Evolutionary conservation across 2,113 vertebrate species (phyloP), one percentile per base, ranked within the genome.

Genomic region (Halcyon senegalensis): DNA sequence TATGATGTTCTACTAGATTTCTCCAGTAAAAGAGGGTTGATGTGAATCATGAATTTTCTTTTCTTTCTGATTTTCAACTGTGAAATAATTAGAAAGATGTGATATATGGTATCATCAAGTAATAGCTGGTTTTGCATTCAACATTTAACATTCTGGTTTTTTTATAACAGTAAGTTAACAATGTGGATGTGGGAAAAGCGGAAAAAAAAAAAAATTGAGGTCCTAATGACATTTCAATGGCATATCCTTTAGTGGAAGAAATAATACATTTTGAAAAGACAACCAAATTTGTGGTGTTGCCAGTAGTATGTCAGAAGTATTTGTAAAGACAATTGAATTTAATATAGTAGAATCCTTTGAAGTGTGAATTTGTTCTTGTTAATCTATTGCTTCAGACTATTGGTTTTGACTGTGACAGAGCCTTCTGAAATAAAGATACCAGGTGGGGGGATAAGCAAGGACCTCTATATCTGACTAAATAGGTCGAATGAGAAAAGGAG

Each of bases 401-500:
- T 59, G 37, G 3, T 86, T 92, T 75, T 93, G 46, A 68, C 70
- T 66, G 4, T 94, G 75, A 31, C 31, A 95, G 70, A 83, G 35
- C 21, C 25, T 90, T 84, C 11, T 39, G 46, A 60, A 87, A 28
- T 20, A 67, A 80, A 73, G 19, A 70, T 37, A 91, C n/a, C 16
- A 76, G 25, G 48, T 51, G 11, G 13, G 17, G 24, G 18, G 18
- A 81, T 41, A 87, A 75, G 8, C 44, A 89, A 25, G 23, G 35
- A 83, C 86, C 27, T 89, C 50, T 76, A 5, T 23, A 66, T 72
- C 35, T 79, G 48, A 44, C 46, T 84, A 96, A 95, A 92, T 4
- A 60, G 75, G 73, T 88, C 85, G 91, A 90, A 89, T 69, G 63
- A 90, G 60, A 95, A 94, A 74, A 87, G 19, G 51, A 90, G 68